Evolutionary conservation across 2,797 vertebrate species (phyloP), one percentile per base, ranked within the genome.

Genomic region (Anolis apletophallus): DNA sequence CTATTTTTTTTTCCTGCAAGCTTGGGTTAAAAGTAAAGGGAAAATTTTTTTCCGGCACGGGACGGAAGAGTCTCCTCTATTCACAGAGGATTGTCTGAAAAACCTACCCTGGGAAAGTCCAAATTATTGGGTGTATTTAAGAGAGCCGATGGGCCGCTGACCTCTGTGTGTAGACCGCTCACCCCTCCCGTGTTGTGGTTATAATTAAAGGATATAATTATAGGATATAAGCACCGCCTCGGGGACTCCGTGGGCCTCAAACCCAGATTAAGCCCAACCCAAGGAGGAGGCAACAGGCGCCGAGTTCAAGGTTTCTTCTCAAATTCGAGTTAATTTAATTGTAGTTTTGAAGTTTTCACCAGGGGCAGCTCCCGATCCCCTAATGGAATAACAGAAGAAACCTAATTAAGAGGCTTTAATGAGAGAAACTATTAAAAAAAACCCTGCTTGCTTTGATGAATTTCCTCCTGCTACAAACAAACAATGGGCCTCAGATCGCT

Each of bases 351-450:
- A 67, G 57, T 75, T 75, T 86, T 40, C n/a, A 85, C 57, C 57
- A 29, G 79, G 79, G 78, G 57, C 23, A 14, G 3, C 77, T 73
- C 29, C 1, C 68, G 21, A 88, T 79, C 77, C 34, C 81, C 1
- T 77, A 84, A 80, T 55, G 87, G 90, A 88, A 92, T 34, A 89
- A 78, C 69, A 83, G 86, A 91, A 91, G 36, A 91, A 92, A 86
- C 1, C 5, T 76, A 81, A 82, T 87, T 89, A 93, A 87, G 76
- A 86, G 84, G 85, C 5, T 2, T 54, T 88, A 55, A 90, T 81
- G 89, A 91, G 32, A 81, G 23, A 80, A 91, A 89, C 21, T 61
- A 87, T 88, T 91, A 92, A 92, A 90, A 92, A 90, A 88, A 17
- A 74, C 40, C 54, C 36, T 34, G 17, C 69, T 87, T 89, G 13